Conservation (phyloP, 2,888 invertebrate species). For the Octodonta nipae region DNA sequence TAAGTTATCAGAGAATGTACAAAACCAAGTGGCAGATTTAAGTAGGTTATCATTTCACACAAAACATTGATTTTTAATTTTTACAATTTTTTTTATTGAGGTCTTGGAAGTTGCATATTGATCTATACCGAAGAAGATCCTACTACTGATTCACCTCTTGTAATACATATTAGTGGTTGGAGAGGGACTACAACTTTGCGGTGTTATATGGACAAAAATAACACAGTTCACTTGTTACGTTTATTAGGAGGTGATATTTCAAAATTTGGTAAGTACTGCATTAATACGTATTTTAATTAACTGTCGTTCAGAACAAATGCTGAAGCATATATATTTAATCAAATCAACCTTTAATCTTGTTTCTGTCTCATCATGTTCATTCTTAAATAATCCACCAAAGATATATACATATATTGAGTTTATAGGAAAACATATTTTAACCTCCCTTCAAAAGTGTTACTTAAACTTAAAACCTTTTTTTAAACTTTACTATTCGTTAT, state of each 20-base stretch:
- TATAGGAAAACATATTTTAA: too few species aligned
- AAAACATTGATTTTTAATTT: neutral
- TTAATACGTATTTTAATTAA: slow-evolving; percentile 1
- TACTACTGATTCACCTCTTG: slow-evolving; percentile 36
- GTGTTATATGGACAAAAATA: slow-evolving; percentile 75
- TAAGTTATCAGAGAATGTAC: slow-evolving; percentile 51
- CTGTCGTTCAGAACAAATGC: slow-evolving; percentile 1
- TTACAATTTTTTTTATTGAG: slow-evolving; percentile 23
- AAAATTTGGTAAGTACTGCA: slow-evolving; percentile 68
- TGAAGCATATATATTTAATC: too few species aligned
- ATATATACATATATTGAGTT: too few species aligned
- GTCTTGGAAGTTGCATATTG: slow-evolving; percentile 64
- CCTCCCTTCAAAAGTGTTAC: too few species aligned
- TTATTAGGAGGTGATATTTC: slow-evolving; percentile 75
- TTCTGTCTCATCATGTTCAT: too few species aligned
- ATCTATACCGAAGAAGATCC: slow-evolving; percentile 43
- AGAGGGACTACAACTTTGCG: slow-evolving; percentile 74
- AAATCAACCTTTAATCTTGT: too few species aligned
- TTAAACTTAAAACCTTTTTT: too few species aligned
- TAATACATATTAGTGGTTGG: slow-evolving; percentile 76
- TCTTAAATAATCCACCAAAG: too few species aligned
- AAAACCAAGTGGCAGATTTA: slow-evolving; percentile 52
- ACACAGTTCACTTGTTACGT: slow-evolving; percentile 75
- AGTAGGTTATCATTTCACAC: slow-evolving; percentile 50
- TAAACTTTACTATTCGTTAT: too few species aligned